Evolutionary conservation across 2,888 invertebrate genomes (phyloP).

Genomic region (Allygus modestus): DNA sequence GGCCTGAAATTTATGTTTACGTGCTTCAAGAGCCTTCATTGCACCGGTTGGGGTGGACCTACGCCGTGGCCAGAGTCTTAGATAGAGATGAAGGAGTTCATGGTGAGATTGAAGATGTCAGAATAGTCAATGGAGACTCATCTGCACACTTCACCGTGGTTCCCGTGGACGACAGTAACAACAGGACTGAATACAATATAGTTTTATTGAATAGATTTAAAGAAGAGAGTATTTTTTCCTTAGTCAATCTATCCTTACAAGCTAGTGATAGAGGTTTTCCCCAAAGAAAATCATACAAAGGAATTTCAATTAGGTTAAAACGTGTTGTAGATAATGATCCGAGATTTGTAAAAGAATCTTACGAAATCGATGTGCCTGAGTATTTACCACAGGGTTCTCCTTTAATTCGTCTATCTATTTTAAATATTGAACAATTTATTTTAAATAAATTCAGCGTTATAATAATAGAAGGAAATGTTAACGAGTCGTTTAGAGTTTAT

Average conservation of each 20-base stretch:
- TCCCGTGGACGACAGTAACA: constrained; percentile 8
- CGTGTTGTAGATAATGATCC: constrained; percentile 86
- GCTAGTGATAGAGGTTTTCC: constrained; percentile 91
- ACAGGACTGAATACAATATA: constrained; percentile 46
- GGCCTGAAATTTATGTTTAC: constrained; percentile 89
- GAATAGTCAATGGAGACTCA: constrained; percentile 92
- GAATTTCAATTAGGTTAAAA: constrained; percentile 81
- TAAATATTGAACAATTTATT: constrained; percentile 1
- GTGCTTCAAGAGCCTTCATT: constrained; percentile 88
- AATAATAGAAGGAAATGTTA: constrained; percentile 80
- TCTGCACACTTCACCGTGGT: constrained; percentile 77
- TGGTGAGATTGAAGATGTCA: constrained; percentile 88
- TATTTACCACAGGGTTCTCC: constrained; percentile 92
- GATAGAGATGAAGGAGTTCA: constrained; percentile 91
- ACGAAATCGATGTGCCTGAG: constrained; percentile 92
- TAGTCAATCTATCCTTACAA: constrained; percentile 90
- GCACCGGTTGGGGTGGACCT: constrained; percentile 88
- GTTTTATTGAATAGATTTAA: background rate
- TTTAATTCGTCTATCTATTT: constrained; percentile 79
- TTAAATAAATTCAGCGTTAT: constrained; percentile 88
- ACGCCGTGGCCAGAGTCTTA: constrained; percentile 90
- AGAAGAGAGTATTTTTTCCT: constrained; percentile 71
- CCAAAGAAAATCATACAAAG: constrained; percentile 85
- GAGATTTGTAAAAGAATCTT: constrained; percentile 89
- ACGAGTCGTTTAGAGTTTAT: constrained; percentile 90